A percentile compares a stretch with the other conserved stretches of the same genome.
Conservation (phyloP, 2,797 vertebrate genomes). For the Myripristis jacobus region DNA sequence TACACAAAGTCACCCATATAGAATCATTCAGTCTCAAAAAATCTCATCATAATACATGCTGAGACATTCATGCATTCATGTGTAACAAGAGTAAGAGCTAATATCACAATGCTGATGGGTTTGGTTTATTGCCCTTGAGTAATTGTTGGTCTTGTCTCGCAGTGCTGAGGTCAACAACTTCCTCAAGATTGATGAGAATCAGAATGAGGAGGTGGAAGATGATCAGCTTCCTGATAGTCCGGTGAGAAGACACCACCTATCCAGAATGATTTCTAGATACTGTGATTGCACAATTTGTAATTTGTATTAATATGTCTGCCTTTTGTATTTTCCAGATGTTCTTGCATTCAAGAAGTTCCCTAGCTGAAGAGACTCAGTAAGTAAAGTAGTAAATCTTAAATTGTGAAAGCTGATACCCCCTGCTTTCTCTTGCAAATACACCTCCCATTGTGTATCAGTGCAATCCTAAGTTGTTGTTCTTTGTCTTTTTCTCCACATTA, state of each 20-base stretch:
- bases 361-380: constrained; percentile 85
- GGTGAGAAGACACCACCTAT: constrained; percentile 47
- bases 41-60: background rate
- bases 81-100: background rate
- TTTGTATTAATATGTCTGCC: background rate
- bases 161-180: constrained; percentile 83
- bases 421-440: background rate
- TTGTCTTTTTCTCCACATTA: constrained; percentile 39
- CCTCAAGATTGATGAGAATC: constrained; percentile 84
- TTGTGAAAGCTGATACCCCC: background rate
- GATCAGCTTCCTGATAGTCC: constrained; percentile 48
- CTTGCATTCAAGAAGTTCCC: constrained; percentile 74
- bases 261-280: background rate
- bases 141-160: constrained; percentile 11
- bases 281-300: background rate
- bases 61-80: background rate
- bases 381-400: constrained; percentile 70
- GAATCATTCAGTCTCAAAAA: background rate
- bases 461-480: background rate
- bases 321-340: constrained; percentile 66
- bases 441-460: background rate
- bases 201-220: constrained; percentile 77
- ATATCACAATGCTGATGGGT: background rate
- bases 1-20: background rate
- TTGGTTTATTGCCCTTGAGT: background rate